Evolutionary conservation across 2,797 vertebrate genomes (phyloP).

Genomic region (Coluber constrictor): DNA sequence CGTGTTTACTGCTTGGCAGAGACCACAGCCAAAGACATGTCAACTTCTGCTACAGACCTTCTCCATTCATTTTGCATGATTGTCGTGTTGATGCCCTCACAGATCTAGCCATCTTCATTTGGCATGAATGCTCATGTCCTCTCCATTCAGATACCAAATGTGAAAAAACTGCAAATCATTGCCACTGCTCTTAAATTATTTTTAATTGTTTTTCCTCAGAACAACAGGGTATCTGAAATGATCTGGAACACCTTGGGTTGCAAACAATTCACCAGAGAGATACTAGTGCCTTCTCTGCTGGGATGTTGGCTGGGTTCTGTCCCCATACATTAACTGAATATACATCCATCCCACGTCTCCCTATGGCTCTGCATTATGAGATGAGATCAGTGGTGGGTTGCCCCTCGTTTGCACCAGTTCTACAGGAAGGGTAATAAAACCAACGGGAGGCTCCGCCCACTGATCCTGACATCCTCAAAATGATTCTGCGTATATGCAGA

Average conservation of each 20-base stretch:
- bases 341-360: no score
- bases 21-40: background rate
- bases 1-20: background rate
- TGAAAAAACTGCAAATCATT: background rate
- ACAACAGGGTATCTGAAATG: background rate
- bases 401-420: no score
- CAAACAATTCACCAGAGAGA: background rate
- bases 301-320: background rate
- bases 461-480: no score
- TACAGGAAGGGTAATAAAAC: no score
- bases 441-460: no score
- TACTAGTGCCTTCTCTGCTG: no score
- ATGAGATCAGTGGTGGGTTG: no score
- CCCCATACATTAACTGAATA: background rate
- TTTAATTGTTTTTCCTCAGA: background rate
- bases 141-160: background rate
- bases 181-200: background rate
- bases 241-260: background rate
- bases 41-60: background rate
- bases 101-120: background rate
- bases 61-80: background rate
- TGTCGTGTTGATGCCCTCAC: background rate
- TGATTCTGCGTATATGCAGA: no score
- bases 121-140: background rate
- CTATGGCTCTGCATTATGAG: background rate